These are phyloP conservation scores for Trogon surrucura DNA, from an alignment of 2,113 vertebrate genomes.

Conservation along the genomic window DNA sequence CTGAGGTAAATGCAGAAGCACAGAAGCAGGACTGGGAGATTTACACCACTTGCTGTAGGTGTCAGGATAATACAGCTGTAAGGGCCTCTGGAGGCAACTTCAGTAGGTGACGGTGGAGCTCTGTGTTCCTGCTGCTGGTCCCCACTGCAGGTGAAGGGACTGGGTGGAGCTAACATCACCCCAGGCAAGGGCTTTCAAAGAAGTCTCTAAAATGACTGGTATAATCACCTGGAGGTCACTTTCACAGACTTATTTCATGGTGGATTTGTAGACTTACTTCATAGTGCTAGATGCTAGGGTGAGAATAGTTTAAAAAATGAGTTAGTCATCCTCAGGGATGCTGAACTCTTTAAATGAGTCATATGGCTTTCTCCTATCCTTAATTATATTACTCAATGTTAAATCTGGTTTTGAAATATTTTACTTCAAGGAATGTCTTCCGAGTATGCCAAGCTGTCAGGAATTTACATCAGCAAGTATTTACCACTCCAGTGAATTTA, in stretches of 20 bases:
- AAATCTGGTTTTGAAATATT: conserved; percentile 21
- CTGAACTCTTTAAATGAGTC: background rate
- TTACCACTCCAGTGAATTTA: conserved; percentile 95
- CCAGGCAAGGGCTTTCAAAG: background rate
- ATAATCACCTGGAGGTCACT: background rate
- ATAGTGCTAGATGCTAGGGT: background rate
- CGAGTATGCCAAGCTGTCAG: conserved; percentile 96
- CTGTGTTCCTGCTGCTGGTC: background rate
- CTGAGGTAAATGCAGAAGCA: background rate
- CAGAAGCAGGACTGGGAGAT: background rate
- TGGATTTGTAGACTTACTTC: background rate
- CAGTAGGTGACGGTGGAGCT: accelerated
- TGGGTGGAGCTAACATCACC: background rate
- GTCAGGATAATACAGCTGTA: background rate
- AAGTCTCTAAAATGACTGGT: background rate
- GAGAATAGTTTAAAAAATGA: background rate
- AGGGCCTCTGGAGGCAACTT: background rate
- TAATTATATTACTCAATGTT: background rate
- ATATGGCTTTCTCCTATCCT: background rate
- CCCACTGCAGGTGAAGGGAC: background rate
- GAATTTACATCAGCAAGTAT: conserved; percentile 96
- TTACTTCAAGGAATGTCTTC: conserved; percentile 90
- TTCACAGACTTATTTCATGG: background rate
- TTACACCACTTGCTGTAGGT: background rate
- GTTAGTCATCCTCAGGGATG: background rate